Percentiles rank a stretch among this genome's conserved stretches.
phyloP scores from a whole-genome alignment of 1,140 invertebrate species.

The Aricia agestis region DNA sequence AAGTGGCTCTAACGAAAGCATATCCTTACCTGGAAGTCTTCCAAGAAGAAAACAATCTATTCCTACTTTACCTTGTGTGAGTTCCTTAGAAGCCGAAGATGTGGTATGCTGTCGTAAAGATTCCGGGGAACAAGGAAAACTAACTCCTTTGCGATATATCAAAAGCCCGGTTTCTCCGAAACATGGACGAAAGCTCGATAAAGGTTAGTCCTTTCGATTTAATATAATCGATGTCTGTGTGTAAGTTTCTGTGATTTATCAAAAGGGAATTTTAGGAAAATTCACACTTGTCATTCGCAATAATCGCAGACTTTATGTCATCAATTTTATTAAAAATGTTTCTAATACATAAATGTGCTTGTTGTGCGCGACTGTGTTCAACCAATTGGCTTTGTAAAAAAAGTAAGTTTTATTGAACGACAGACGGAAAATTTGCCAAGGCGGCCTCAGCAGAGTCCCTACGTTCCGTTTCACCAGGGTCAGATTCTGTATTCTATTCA shows the following conservation, averaged over 20 bases:
- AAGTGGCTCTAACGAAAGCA: slow-evolving; percentile 76
- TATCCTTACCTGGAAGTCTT: slow-evolving; percentile 80
- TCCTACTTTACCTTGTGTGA: slow-evolving; percentile 66
- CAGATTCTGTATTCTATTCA: slow-evolving; percentile 92
- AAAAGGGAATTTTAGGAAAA: neutral
- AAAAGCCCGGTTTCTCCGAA: slow-evolving; percentile 62
- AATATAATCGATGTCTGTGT: neutral
- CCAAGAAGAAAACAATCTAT: slow-evolving; percentile 80
- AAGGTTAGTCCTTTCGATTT: slow-evolving; percentile 39
- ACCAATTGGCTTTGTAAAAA: neutral
- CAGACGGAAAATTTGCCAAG: slow-evolving; percentile 79
- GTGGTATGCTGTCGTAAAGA: slow-evolving; percentile 63
- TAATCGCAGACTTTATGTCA: neutral
- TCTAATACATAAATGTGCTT: neutral
- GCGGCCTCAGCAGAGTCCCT: slow-evolving; percentile 90
- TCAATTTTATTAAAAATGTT: neutral
- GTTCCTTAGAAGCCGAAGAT: slow-evolving; percentile 75
- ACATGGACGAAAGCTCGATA: slow-evolving; percentile 55
- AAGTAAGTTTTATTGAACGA: slow-evolving; percentile 36
- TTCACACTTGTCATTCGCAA: neutral
- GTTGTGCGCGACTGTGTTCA: neutral
- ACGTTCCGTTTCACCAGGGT: slow-evolving; percentile 89
- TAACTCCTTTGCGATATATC: slow-evolving; percentile 61
- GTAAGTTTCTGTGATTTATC: neutral
- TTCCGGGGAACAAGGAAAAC: slow-evolving; percentile 50